A percentile compares a stretch with the other conserved stretches of the same genome.
Conservation (phyloP, 2,888 invertebrate genomes). For the Agrotis ipsilon region DNA sequence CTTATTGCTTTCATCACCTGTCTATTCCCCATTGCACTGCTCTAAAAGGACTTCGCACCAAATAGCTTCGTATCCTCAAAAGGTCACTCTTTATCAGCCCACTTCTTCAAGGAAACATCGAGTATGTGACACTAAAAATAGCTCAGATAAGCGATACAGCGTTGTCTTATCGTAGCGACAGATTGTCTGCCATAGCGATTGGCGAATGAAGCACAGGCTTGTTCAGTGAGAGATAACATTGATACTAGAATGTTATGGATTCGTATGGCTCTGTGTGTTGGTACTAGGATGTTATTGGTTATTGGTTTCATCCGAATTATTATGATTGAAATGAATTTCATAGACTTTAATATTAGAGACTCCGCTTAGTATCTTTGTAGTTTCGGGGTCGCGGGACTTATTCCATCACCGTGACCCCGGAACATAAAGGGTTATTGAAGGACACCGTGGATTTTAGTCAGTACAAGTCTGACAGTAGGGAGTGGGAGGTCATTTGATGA, state of each 20-base stretch:
- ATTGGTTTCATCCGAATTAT: not conserved
- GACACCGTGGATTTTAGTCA: no score
- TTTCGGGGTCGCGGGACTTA: no score
- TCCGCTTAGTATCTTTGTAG: no score
- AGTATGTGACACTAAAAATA: constrained; percentile 66
- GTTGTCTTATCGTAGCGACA: constrained; percentile 71
- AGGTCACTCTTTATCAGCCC: constrained; percentile 50
- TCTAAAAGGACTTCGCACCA: constrained; percentile 9
- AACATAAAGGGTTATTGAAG: no score
- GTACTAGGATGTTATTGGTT: not conserved
- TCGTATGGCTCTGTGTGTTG: not conserved
- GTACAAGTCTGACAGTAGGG: no score
- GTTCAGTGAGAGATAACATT: constrained; percentile 57
- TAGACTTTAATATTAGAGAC: no score
- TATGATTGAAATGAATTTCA: not conserved
- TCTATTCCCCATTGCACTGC: not conserved
- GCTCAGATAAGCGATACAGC: constrained; percentile 58
- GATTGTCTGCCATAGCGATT: constrained; percentile 72
- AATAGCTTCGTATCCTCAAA: constrained; percentile 30
- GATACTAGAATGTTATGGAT: constrained; percentile 44
- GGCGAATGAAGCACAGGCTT: constrained; percentile 59
- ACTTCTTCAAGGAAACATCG: constrained; percentile 57
- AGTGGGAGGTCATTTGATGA: no score
- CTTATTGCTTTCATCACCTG: not conserved
- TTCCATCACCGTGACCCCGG: no score